Base-by-base conservation (phyloP, 2,888 invertebrate genomes). In the Agrotis puta region DNA sequence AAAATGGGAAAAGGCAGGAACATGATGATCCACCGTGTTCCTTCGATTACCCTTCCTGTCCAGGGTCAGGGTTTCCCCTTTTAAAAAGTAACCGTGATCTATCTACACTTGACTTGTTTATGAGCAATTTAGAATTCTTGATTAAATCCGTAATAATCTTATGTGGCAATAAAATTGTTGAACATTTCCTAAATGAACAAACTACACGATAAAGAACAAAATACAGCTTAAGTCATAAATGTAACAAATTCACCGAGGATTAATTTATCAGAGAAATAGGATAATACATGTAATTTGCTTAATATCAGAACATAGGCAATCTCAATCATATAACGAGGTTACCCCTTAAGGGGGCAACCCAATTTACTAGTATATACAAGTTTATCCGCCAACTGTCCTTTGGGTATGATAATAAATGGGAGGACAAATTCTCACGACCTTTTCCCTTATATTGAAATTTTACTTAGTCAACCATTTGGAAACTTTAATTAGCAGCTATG, bases 351-450 rank as follows among this genome's bases (percentile, higher is more conserved):
- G 93, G 93, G 90, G 91, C 91, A 92, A 93, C 94, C 94, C 94
- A 94, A 94, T 95, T 94, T 95, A 92, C 90, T 93, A 93, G 92
- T 93, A 91, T 91, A 92, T 91, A 92, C 91, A 94, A 94, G 93
- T 94, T 94, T 93, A 94, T 94, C 94, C 91, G 92, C 91, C 90
- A 93, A 92, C 89, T 91, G 89, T 93, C 94, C 94, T 88, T 81
- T 81, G 93, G 93, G 94, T 85, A 94, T 94, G 91, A 91, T 89
- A 90, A 90, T 94, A 94, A 92, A 94, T 93, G 92, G 90, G 89
- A 91, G 90, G 92, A 91, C 92, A 93, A 92, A 93, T 92, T 91
- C 90, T 87, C 39, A 39, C 89, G 91, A 92, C 92, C 92, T 90
- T 89, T 39, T 88, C 88, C 73, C 85, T 86, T 89, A 89, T 91